These are phyloP conservation scores for Girardinus metallicus DNA, from an alignment of 2,797 vertebrate genomes.

Conservation along the genomic window DNA sequence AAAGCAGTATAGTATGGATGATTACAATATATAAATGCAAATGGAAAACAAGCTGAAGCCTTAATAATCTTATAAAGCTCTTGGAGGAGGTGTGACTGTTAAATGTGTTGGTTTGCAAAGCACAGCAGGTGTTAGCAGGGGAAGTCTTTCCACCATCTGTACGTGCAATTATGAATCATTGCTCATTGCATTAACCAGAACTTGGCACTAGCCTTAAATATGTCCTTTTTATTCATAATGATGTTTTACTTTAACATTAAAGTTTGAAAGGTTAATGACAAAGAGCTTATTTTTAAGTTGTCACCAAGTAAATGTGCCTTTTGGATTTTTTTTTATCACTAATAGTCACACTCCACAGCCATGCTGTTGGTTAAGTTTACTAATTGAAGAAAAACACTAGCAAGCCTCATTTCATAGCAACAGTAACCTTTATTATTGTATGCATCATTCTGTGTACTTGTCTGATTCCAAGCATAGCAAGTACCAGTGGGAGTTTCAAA, in stretches of 20 bases:
- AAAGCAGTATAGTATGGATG: background rate
- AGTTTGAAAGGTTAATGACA: constrained; percentile 5
- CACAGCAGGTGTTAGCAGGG: constrained; percentile 50
- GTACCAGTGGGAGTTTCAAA: background rate
- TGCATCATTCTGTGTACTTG: background rate
- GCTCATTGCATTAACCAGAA: constrained; percentile 37
- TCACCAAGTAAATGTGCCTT: constrained; percentile 16
- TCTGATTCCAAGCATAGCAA: background rate
- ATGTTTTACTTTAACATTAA: constrained; percentile 10
- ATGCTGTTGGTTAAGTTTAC: background rate
- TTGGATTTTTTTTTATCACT: constrained; percentile 13
- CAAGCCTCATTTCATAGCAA: constrained; percentile 2
- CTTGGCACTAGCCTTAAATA: constrained; percentile 2
- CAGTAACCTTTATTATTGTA: background rate
- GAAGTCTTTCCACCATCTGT: constrained; percentile 57
- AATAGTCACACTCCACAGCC: background rate
- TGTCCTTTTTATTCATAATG: constrained; percentile 16
- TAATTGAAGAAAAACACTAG: constrained; percentile 13
- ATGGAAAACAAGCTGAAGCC: background rate
- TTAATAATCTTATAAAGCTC: constrained; percentile 24
- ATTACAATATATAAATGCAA: background rate
- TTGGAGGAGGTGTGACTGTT: constrained; percentile 55
- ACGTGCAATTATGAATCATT: constrained; percentile 42
- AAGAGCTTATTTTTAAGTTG: constrained; percentile 9
- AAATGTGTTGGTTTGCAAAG: constrained; percentile 43